phyloP scores from a whole-genome alignment of 37 sponge, comb jelly and placozoan species.

The Ianthella basta region DNA sequence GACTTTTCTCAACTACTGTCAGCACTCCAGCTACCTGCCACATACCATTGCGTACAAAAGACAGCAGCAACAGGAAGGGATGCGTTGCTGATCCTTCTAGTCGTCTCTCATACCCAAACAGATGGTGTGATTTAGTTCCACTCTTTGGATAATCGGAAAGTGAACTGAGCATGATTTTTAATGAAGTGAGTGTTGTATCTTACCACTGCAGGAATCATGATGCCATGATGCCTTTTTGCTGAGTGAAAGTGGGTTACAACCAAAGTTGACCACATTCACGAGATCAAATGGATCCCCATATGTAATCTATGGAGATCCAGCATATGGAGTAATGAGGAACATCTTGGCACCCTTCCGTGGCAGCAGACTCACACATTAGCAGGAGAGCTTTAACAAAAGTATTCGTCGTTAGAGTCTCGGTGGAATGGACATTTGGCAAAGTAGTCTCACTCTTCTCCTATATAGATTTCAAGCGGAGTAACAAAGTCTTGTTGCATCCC shows the following conservation, averaged over 20 bases:
- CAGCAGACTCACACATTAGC: not conserved
- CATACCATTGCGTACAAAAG: conserved; percentile 1
- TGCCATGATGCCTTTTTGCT: conserved; percentile 19
- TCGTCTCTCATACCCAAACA: not conserved
- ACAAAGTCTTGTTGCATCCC: conserved; percentile 18
- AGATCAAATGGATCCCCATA: not conserved
- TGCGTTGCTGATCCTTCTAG: conserved; percentile 4
- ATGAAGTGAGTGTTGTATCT: not conserved
- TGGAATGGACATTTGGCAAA: conserved; percentile 11
- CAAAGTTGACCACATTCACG: not conserved
- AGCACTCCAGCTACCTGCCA: not conserved
- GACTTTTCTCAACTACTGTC: not conserved
- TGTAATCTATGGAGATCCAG: conserved; percentile 18
- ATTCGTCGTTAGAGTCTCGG: conserved; percentile 5
- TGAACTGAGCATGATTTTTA: not conserved
- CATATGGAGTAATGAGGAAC: not conserved
- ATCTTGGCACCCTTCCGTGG: not conserved
- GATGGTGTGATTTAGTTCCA: conserved; percentile 13
- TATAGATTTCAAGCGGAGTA: not conserved
- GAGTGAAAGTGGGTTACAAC: not conserved
- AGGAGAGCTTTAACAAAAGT: conserved; percentile 1
- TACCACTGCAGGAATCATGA: not conserved
- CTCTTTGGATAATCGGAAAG: not conserved
- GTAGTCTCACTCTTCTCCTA: not conserved
- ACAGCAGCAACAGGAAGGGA: not conserved